Conservation (phyloP, 2,797 vertebrate species). For the Acanthopagrus latus region DNA sequence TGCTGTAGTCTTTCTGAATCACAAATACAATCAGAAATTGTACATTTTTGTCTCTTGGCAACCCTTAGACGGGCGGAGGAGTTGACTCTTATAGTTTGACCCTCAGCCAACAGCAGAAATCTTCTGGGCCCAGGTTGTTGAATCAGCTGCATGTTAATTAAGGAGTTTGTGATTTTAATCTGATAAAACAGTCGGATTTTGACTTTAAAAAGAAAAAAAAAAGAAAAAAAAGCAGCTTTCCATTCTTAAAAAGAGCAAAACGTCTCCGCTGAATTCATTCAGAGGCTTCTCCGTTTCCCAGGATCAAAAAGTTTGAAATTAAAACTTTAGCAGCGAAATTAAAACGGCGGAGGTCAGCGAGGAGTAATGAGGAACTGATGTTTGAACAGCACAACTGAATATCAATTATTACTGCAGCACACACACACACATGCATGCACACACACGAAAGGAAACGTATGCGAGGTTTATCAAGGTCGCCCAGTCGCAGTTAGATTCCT, state of each 20-base stretch:
- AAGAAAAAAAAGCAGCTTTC: constrained; percentile 7
- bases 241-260: constrained; percentile 18
- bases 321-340: constrained; percentile 63
- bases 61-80: background rate
- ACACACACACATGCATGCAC: constrained; percentile 23
- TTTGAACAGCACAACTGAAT: constrained; percentile 49
- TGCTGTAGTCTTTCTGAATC: background rate
- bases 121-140: background rate
- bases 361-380: constrained; percentile 57
- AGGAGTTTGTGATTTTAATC: constrained; percentile 47
- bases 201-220: constrained; percentile 1
- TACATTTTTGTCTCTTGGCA: background rate
- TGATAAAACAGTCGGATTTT: constrained; percentile 33
- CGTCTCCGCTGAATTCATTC: constrained; percentile 37
- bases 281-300: background rate
- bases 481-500: background rate
- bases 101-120: constrained; percentile 1
- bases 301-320: constrained; percentile 61
- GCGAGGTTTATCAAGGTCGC: background rate
- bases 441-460: background rate
- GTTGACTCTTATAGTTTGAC: constrained; percentile 7
- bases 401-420: constrained; percentile 46
- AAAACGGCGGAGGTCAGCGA: constrained; percentile 52
- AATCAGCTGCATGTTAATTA: constrained; percentile 51
- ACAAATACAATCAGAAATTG: background rate